Percentiles rank a stretch among this genome's conserved stretches.
phyloP scores from a whole-genome alignment of 2,797 vertebrate genomes.

The Semaprochilodus insignis region DNA sequence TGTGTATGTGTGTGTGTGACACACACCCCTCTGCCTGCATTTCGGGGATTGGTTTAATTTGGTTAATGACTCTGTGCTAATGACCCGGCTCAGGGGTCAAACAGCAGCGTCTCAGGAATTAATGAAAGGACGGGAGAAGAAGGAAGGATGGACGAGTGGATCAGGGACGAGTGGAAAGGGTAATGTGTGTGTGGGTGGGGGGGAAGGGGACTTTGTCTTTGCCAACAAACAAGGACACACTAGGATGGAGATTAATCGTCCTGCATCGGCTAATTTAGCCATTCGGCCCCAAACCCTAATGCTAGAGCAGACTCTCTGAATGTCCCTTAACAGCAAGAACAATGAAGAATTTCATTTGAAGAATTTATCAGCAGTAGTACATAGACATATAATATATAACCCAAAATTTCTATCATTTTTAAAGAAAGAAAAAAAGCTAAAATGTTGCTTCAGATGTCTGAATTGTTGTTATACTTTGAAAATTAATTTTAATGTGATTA shows the following conservation, averaged over 20 bases:
- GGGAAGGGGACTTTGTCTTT: slow-evolving; percentile 69
- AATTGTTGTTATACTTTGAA: no score
- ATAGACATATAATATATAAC: background rate
- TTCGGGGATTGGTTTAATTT: slow-evolving; percentile 88
- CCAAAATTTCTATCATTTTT: background rate
- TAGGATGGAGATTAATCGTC: slow-evolving; percentile 72
- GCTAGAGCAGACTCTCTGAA: slow-evolving; percentile 26
- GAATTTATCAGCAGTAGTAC: background rate
- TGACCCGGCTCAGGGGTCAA: slow-evolving; percentile 79
- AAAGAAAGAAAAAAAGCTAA: no score
- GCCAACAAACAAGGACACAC: slow-evolving; percentile 73
- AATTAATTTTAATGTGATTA: no score
- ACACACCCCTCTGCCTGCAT: slow-evolving; percentile 73
- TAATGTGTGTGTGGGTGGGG: slow-evolving; percentile 55
- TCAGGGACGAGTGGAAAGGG: slow-evolving; percentile 48
- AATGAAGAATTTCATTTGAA: background rate
- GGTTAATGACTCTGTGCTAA: slow-evolving; percentile 85
- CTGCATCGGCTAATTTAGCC: slow-evolving; percentile 64
- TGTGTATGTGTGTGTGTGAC: no score
- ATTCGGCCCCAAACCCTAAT: slow-evolving; percentile 27
- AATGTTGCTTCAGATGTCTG: no score
- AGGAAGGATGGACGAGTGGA: slow-evolving; percentile 65
- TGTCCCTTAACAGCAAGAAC: slow-evolving; percentile 48
- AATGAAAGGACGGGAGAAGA: slow-evolving; percentile 40
- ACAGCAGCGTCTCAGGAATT: slow-evolving; percentile 69